phyloP scores from a whole-genome alignment of 1,140 invertebrate genomes.

The Ips nitidus region DNA sequence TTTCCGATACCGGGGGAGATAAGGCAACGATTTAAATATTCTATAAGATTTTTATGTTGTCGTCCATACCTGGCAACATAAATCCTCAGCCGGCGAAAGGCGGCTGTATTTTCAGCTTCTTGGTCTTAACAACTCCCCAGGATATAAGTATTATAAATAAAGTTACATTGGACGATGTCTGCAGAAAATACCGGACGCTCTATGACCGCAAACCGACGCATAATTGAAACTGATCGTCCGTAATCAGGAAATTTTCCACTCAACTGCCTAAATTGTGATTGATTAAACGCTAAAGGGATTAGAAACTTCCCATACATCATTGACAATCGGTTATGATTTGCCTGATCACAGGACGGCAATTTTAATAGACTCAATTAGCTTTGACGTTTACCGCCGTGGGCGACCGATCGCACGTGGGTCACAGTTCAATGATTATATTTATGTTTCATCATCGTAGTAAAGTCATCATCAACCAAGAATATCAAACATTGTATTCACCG shows the following conservation, averaged over 20 bases:
- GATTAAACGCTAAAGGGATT: not conserved
- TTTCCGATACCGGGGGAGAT: slow-evolving; percentile 16
- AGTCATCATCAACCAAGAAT: no score
- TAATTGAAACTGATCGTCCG: not conserved
- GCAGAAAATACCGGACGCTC: not conserved
- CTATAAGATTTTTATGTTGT: slow-evolving; percentile 26
- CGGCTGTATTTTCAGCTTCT: not conserved
- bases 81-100: not conserved
- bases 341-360: no score
- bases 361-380: no score
- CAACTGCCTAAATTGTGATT: slow-evolving; percentile 1
- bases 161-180: not conserved
- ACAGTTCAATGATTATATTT: no score
- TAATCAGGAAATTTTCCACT: slow-evolving; percentile 3
- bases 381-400: no score
- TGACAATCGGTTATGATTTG: no score
- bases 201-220: not conserved
- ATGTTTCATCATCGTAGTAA: no score
- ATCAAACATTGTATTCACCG: no score
- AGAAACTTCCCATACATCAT: no score
- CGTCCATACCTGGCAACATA: slow-evolving; percentile 7
- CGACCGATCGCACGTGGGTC: no score
- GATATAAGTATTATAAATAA: not conserved
- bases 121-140: not conserved
- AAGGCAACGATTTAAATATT: slow-evolving; percentile 24